These are phyloP conservation scores for Pteruthius melanotis DNA, from an alignment of 2,113 vertebrate genomes.

Conservation along the genomic window DNA sequence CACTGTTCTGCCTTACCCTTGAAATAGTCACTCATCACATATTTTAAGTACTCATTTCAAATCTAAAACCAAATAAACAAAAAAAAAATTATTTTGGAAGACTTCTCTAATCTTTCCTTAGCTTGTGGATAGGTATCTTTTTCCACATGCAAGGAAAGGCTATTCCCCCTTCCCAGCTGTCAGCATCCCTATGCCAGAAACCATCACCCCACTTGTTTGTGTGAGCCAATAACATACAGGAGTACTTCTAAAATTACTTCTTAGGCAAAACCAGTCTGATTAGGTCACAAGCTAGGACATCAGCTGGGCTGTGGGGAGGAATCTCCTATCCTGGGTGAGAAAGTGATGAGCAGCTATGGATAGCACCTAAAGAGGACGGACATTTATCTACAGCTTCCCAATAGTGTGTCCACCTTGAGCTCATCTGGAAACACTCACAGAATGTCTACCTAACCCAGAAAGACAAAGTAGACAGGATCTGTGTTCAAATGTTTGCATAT, in stretches of 20 bases:
- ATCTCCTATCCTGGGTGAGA: neutral
- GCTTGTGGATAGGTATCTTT: neutral
- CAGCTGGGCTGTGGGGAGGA: neutral
- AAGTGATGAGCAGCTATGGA: neutral
- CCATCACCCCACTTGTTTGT: neutral
- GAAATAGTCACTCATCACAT: neutral
- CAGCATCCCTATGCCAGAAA: neutral
- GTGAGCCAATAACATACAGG: neutral
- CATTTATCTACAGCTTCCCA: neutral
- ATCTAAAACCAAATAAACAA: neutral
- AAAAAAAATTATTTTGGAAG: neutral
- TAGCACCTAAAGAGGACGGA: neutral
- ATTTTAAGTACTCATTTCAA: neutral
- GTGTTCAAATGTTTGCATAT: fast-evolving
- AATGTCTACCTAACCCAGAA: neutral
- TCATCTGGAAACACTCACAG: neutral
- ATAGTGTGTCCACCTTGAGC: neutral
- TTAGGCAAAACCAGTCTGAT: neutral
- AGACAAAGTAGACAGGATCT: neutral
- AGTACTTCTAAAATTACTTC: neutral
- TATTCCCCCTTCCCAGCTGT: neutral
- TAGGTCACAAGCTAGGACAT: neutral
- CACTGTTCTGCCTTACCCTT: neutral
- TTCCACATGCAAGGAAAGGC: neutral
- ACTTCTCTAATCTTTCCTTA: neutral